These are phyloP conservation scores for Wasmannia auropunctata DNA, from an alignment of 1,140 invertebrate species.

Conservation along the genomic window DNA sequence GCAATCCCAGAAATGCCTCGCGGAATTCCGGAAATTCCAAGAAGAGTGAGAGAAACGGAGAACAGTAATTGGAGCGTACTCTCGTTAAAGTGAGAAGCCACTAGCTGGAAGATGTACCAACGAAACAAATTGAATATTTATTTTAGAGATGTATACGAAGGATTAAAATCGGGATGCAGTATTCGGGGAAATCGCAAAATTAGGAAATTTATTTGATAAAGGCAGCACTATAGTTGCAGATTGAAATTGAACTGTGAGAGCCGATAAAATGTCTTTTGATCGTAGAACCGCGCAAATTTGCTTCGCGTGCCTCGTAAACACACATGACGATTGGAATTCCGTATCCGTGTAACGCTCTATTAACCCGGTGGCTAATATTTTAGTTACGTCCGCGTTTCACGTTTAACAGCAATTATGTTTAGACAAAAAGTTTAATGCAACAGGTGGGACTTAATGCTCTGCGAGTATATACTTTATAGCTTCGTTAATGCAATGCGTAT, in stretches of 20 bases:
- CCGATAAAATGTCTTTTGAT: neutral
- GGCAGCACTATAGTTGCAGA: neutral
- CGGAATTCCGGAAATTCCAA: constrained; percentile 40
- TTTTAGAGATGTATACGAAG: neutral
- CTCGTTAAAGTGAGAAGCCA: constrained; percentile 3
- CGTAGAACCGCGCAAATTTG: neutral
- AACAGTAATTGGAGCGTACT: neutral
- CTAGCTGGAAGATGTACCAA: neutral
- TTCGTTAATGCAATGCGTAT: neutral
- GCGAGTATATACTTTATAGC: neutral
- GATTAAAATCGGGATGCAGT: neutral
- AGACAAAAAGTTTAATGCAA: constrained; percentile 51
- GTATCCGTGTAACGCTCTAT: neutral
- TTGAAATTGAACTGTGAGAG: neutral
- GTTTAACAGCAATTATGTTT: constrained; percentile 47
- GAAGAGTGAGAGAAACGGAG: constrained; percentile 51
- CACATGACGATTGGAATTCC: neutral
- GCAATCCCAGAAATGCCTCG: constrained; percentile 51
- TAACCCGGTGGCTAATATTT: neutral
- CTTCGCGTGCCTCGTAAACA: neutral
- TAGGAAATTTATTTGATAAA: neutral
- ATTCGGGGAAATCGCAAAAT: neutral
- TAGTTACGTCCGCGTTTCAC: neutral
- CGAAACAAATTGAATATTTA: neutral
- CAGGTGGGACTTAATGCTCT: constrained; percentile 23